Evolutionary conservation across 2,113 vertebrate genomes (phyloP).

Genomic region (Morone chrysops): DNA sequence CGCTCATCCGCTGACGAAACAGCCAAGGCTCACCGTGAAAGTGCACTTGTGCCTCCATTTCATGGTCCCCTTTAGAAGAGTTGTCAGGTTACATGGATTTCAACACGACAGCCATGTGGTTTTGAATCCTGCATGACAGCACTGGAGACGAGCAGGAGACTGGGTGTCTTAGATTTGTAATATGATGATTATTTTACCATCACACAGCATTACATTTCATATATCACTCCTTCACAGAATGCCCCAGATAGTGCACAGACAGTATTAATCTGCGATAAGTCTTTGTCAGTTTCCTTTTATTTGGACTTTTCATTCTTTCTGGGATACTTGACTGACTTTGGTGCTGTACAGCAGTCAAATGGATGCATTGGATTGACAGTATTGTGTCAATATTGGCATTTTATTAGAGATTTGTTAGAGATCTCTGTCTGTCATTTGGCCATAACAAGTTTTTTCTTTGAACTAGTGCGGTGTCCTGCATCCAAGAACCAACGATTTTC

Average conservation of each 20-base stretch:
- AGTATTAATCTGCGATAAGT: not conserved
- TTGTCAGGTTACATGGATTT: constrained; percentile 68
- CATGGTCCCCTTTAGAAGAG: constrained; percentile 54
- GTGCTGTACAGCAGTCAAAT: not conserved
- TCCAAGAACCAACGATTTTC: not conserved
- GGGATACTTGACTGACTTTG: not conserved
- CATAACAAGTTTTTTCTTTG: not conserved
- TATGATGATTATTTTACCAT: constrained; percentile 26
- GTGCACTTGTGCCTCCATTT: constrained; percentile 64
- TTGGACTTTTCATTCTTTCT: not conserved
- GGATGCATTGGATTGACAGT: not conserved
- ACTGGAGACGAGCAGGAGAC: constrained; percentile 34
- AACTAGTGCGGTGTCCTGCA: not conserved
- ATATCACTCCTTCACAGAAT: not conserved
- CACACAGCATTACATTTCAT: not conserved
- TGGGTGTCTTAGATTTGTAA: constrained; percentile 17
- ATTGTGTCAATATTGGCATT: not conserved
- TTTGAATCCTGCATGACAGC: constrained; percentile 37
- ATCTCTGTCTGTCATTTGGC: not conserved
- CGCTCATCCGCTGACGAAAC: constrained; percentile 19
- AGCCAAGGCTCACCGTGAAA: constrained; percentile 20
- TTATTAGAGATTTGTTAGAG: not conserved
- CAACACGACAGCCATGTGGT: constrained; percentile 39
- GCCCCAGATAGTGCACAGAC: not conserved
- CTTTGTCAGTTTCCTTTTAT: not conserved